These are phyloP conservation scores for Hyphantria cunea DNA, from an alignment of 1,140 invertebrate genomes.

Conservation along the genomic window DNA sequence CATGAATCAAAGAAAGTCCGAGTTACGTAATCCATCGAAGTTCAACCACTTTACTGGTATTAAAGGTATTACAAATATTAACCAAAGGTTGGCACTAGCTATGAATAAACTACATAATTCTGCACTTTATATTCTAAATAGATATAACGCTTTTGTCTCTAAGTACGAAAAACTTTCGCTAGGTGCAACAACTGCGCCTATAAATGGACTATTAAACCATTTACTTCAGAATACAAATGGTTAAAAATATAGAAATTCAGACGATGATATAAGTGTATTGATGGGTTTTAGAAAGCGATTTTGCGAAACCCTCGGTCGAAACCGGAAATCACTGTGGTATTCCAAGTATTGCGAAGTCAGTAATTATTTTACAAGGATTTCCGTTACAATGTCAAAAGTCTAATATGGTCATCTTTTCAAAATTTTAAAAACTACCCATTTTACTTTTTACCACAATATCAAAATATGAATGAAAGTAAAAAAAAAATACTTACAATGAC, in stretches of 20 bases:
- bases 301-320: slow-evolving; percentile 26
- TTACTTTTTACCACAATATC: too few species aligned
- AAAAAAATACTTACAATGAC: too few species aligned
- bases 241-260: slow-evolving; percentile 38
- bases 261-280: slow-evolving; percentile 39
- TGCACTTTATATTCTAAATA: slow-evolving; percentile 56
- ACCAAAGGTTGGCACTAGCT: slow-evolving; percentile 15
- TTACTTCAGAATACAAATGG: slow-evolving; percentile 59
- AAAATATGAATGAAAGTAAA: too few species aligned
- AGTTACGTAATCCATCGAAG: slow-evolving; percentile 16
- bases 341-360: slow-evolving; percentile 22
- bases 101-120: slow-evolving; percentile 53
- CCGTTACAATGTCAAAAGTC: too few species aligned
- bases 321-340: slow-evolving; percentile 29
- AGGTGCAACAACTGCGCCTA: slow-evolving; percentile 39
- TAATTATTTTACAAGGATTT: too few species aligned
- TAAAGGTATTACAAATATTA: slow-evolving; percentile 26
- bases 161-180: slow-evolving; percentile 57
- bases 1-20: slow-evolving; percentile 36
- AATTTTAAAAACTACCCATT: too few species aligned
- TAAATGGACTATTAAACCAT: slow-evolving; percentile 51
- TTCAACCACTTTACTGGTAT: slow-evolving; percentile 27
- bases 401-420: too few species aligned
- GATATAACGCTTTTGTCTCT: slow-evolving; percentile 22
- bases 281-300: slow-evolving; percentile 54